Conservation (phyloP, 1,140 invertebrate species). For the Philopotamus ludificatus region DNA sequence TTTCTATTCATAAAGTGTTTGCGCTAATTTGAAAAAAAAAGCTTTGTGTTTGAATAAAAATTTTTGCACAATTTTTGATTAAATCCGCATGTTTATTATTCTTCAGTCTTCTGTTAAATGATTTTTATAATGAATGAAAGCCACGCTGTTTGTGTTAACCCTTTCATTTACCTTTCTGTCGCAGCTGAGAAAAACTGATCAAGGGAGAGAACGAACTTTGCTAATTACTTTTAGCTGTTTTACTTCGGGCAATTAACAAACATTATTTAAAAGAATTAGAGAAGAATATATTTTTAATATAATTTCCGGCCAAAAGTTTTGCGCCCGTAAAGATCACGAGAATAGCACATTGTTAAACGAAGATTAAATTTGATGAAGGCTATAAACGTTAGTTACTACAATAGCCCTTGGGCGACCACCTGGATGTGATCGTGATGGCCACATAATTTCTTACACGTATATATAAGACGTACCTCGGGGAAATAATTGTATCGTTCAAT, state of each 20-base stretch:
- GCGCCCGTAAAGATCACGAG: neutral
- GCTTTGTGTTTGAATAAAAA: too few species aligned
- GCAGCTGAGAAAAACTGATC: neutral
- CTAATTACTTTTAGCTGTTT: neutral
- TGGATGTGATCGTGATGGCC: too few species aligned
- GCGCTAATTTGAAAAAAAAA: too few species aligned
- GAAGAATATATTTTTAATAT: neutral
- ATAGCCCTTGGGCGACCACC: neutral
- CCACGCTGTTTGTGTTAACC: neutral
- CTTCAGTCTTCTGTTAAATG: too few species aligned
- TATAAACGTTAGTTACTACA: neutral
- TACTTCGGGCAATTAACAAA: neutral
- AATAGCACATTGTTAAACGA: neutral
- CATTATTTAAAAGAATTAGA: neutral
- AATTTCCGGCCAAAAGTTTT: neutral
- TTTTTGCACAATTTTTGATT: too few species aligned
- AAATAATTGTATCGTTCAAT: constrained; percentile 10
- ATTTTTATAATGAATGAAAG: too few species aligned
- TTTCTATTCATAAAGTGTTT: too few species aligned
- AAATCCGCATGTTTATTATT: too few species aligned
- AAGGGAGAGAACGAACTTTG: neutral
- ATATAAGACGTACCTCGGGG: neutral
- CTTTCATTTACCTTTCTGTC: neutral
- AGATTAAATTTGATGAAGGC: neutral
- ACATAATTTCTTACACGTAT: neutral